Evolutionary conservation across 2,113 vertebrate species (phyloP).

Genomic region (Bufo bufo): DNA sequence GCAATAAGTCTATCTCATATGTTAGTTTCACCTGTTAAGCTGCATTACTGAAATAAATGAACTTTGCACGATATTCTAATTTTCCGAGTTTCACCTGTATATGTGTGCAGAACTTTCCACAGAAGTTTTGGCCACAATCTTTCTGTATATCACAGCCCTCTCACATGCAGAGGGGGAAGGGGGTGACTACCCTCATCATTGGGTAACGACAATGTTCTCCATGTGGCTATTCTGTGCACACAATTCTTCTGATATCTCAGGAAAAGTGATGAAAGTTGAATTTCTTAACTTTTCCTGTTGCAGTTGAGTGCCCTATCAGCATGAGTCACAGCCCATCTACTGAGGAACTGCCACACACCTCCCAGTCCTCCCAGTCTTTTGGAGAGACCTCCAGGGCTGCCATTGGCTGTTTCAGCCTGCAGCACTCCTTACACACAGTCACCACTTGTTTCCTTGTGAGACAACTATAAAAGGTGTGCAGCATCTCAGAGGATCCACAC

Average conservation of each 20-base stretch:
- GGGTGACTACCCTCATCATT: background rate
- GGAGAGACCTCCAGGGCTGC: background rate
- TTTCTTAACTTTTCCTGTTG: conserved; percentile 36
- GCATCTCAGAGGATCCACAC: background rate
- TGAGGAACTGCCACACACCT: conserved; percentile 27
- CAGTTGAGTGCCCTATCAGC: background rate
- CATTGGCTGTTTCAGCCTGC: conserved; percentile 5
- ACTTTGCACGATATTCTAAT: no score
- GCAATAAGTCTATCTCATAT: no score
- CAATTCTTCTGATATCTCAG: background rate
- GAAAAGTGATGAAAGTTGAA: background rate
- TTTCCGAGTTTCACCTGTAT: background rate
- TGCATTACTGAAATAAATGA: no score
- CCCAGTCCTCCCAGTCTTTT: background rate
- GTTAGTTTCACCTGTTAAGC: no score
- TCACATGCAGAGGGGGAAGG: background rate
- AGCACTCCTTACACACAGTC: background rate
- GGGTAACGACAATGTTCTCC: background rate
- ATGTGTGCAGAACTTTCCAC: background rate
- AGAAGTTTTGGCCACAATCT: no score
- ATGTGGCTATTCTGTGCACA: background rate
- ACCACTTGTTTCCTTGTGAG: conserved; percentile 36
- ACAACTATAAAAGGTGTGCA: conserved; percentile 36
- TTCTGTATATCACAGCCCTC: background rate
- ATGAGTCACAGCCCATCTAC: conserved; percentile 34